Evolutionary conservation across 2,888 invertebrate species (phyloP), one percentile per base, ranked within the genome.

Genomic region (Agapostemon virescens): DNA sequence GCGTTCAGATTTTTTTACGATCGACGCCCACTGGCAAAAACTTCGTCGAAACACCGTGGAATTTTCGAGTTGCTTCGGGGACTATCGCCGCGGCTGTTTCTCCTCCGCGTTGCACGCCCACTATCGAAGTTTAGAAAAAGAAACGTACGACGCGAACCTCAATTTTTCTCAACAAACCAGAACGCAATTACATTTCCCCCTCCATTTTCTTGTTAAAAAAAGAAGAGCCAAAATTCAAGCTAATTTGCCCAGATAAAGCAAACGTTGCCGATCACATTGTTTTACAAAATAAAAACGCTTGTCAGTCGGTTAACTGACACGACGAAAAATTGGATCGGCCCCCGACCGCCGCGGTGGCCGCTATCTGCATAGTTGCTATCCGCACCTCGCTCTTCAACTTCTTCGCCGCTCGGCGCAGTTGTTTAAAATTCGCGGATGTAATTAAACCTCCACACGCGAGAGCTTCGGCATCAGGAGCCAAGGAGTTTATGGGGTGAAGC

Each of bases 21-120:
- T 69, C 74, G 52, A 77, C 76, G 75, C 76, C 83, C 83, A 79
- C 82, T 58, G 77, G 69, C 58, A n/a, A 49, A 68, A 33, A 69
- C 30, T 55, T 61, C 40, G 71, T 33, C n/a, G 74, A 66, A 66
- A 76, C 45, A 63, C 69, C 58, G 69, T 67, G 69, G 78, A 86
- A 81, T 86, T 83, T 80, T 78, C 73, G 55, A 61, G 58, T 26
- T 42, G 52, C 45, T 61, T 63, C 67, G 1, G 67, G 52, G 49
- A 52, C 73, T 67, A 80, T 52, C 77, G 55, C 69, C 40, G 52
- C 71, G 71, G 74, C 72, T n/a, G 73, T 26, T 2, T 55, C 7
- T 26, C 30, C 52, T 52, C 64, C 49, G 17, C 40, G 30, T 69
- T 70, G 77, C 70, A 74, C 83, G 82, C 83, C 83, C 74, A 84